These are phyloP conservation scores for Apamea sordens DNA, from an alignment of 2,888 invertebrate species.

Conservation along the genomic window DNA sequence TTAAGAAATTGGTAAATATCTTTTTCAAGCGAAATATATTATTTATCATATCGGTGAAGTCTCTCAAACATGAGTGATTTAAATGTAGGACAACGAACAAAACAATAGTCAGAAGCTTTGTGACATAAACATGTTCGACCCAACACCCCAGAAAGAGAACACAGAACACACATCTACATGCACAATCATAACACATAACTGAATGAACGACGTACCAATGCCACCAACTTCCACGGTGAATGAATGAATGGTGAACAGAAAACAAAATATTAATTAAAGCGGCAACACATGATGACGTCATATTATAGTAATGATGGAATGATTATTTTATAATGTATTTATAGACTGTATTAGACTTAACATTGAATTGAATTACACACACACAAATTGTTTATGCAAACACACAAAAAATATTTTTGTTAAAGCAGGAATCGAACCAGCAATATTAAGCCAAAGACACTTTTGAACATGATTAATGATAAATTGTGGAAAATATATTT, in stretches of 20 bases:
- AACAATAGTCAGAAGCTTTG: too few relatives aligned
- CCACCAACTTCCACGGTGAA: conserved; percentile 76
- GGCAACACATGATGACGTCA: conserved; percentile 37
- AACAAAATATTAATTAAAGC: conserved; percentile 51
- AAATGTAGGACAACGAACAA: not conserved
- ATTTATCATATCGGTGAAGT: too few relatives aligned
- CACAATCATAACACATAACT: conserved; percentile 43
- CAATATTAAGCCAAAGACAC: not conserved
- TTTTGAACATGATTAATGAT: not conserved
- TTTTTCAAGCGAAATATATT: too few relatives aligned
- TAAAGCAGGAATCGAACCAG: conserved; percentile 14
- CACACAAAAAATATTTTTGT: not conserved
- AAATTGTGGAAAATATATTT: not conserved
- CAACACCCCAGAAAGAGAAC: conserved; percentile 7
- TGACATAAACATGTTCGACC: conserved; percentile 5
- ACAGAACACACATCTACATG: conserved; percentile 21
- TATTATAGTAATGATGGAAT: conserved; percentile 2
- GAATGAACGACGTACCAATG: conserved; percentile 63
- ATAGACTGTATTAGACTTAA: not conserved
- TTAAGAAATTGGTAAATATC: too few relatives aligned
- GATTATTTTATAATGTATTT: not conserved
- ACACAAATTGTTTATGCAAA: not conserved
- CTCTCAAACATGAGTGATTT: not conserved
- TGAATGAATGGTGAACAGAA: conserved; percentile 63
- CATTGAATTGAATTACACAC: not conserved